A percentile compares a stretch with the other conserved stretches of the same genome.
These are phyloP conservation scores for Cepaea nemoralis DNA, from an alignment of 1,140 invertebrate species.

Conservation along the genomic window DNA sequence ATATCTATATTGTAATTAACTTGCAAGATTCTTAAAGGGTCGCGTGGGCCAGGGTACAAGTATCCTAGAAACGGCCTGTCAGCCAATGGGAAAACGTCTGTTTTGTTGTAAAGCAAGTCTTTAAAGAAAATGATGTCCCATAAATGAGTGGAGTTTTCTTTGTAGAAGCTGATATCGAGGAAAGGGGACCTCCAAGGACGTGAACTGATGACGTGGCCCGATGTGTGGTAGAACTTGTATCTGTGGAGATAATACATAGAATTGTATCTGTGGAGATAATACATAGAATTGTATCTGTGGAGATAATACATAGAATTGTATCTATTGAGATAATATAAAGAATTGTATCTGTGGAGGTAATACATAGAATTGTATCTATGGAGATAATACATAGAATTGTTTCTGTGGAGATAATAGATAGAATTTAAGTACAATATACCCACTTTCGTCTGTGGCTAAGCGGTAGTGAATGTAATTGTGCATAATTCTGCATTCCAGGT, in stretches of 20 bases:
- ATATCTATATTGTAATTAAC: constrained; percentile 34
- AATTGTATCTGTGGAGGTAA: too few species aligned
- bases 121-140: constrained; percentile 45
- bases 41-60: constrained; percentile 43
- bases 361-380: too few species aligned
- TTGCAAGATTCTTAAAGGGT: constrained; percentile 31
- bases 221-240: constrained; percentile 52
- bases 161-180: constrained; percentile 54
- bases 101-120: constrained; percentile 30
- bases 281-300: too few species aligned
- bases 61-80: constrained; percentile 42
- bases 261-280: too few species aligned
- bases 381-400: too few species aligned
- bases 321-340: too few species aligned
- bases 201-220: constrained; percentile 20
- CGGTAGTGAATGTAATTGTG: not conserved
- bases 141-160: constrained; percentile 50
- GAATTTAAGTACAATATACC: too few species aligned
- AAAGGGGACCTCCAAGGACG: constrained; percentile 48
- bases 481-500: not conserved
- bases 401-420: not conserved
- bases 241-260: too few species aligned
- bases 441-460: too few species aligned
- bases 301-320: too few species aligned
- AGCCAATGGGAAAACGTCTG: constrained; percentile 48